Evolutionary conservation across 2,797 vertebrate genomes (phyloP).

Genomic region (Eospalax fontanierii): DNA sequence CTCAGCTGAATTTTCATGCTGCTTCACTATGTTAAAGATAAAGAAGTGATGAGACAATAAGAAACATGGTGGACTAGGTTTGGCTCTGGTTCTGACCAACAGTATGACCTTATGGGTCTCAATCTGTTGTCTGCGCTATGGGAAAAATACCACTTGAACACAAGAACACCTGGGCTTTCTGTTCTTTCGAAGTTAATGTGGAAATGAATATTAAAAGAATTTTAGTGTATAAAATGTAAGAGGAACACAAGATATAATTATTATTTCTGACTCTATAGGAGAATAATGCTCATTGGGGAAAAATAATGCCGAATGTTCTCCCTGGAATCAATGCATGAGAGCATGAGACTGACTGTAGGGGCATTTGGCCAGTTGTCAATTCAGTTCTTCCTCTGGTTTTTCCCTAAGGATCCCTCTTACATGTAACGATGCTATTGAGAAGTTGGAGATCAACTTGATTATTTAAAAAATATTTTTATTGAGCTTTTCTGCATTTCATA

Average conservation of each 20-base stretch:
- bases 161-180: background rate
- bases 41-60: background rate
- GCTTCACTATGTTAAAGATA: conserved; percentile 53
- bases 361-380: conserved; percentile 40
- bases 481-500: too few relatives aligned
- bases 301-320: conserved; percentile 48
- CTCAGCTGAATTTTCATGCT: background rate
- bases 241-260: conserved; percentile 49
- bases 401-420: background rate
- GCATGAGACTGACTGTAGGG: background rate
- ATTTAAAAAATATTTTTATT: too few relatives aligned
- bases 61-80: background rate
- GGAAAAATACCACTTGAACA: conserved; percentile 23
- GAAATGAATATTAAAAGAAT: conserved; percentile 46
- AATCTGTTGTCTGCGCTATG: conserved; percentile 15
- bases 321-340: background rate
- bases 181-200: conserved; percentile 20
- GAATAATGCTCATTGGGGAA: background rate
- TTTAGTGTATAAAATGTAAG: conserved; percentile 49
- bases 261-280: conserved; percentile 3
- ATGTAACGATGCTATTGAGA: too few relatives aligned
- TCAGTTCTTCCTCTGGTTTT: conserved; percentile 34
- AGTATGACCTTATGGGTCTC: background rate
- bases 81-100: conserved; percentile 9
- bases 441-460: too few relatives aligned